These are phyloP conservation scores for Sebastes minor DNA, from an alignment of 2,797 vertebrate genomes.

Conservation along the genomic window DNA sequence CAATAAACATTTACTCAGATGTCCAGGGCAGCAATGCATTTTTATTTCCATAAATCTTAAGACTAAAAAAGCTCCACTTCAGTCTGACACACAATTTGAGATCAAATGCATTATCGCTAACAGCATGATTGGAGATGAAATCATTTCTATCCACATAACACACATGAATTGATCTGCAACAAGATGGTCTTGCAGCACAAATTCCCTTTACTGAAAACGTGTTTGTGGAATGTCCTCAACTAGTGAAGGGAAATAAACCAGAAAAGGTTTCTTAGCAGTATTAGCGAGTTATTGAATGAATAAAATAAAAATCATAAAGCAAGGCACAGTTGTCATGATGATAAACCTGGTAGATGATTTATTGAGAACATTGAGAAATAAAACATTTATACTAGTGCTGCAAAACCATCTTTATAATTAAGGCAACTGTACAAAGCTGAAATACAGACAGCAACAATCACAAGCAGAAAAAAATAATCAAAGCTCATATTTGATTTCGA, in stretches of 20 bases:
- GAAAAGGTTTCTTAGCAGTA: background rate
- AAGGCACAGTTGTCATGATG: slow-evolving; percentile 21
- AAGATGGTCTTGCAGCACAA: slow-evolving; percentile 60
- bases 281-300: background rate
- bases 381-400: slow-evolving; percentile 37
- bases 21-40: slow-evolving; percentile 53
- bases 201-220: slow-evolving; percentile 66
- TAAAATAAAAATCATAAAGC: background rate
- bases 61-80: slow-evolving; percentile 64
- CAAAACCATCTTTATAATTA: slow-evolving; percentile 61
- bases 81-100: slow-evolving; percentile 49
- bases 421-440: slow-evolving; percentile 60
- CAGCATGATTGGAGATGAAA: slow-evolving; percentile 58
- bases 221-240: slow-evolving; percentile 1
- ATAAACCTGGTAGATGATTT: slow-evolving; percentile 1
- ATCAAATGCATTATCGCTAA: slow-evolving; percentile 56
- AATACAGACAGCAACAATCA: slow-evolving; percentile 42
- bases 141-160: slow-evolving; percentile 41
- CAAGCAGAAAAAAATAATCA: slow-evolving; percentile 30
- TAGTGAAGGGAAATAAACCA: background rate
- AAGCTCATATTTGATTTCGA: slow-evolving; percentile 39
- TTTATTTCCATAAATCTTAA: slow-evolving; percentile 71
- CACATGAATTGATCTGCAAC: slow-evolving; percentile 12
- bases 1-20: slow-evolving; percentile 53
- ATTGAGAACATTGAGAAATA: slow-evolving; percentile 5